These are phyloP conservation scores for Oncorhynchus nerka DNA, from an alignment of 2,113 vertebrate genomes.

Conservation along the genomic window DNA sequence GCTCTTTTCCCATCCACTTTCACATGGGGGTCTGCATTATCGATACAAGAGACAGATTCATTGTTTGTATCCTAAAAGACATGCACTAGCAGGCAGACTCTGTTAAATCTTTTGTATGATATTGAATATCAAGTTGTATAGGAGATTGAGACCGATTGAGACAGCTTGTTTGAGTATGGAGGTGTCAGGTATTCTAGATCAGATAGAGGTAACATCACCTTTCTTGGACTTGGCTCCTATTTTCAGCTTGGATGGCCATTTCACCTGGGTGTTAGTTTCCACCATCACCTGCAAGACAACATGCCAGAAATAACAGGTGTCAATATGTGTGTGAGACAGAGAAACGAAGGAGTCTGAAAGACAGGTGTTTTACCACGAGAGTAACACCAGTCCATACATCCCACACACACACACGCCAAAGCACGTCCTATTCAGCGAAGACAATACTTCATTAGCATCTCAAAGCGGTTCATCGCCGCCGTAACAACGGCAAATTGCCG, in stretches of 20 bases:
- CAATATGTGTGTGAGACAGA: not conserved
- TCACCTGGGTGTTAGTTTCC: conserved; percentile 80
- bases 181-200: not conserved
- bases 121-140: too few species aligned
- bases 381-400: conserved; percentile 4
- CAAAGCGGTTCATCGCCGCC: conserved; percentile 48
- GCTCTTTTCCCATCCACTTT: conserved; percentile 75
- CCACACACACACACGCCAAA: conserved; percentile 7
- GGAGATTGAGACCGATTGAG: not conserved
- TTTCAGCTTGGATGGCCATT: conserved; percentile 82
- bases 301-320: conserved; percentile 19
- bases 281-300: conserved; percentile 72
- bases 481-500: conserved; percentile 43
- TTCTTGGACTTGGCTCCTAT: conserved; percentile 82
- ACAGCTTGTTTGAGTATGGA: too few species aligned
- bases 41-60: not conserved
- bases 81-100: too few species aligned
- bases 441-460: conserved; percentile 60
- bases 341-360: not conserved
- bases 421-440: conserved; percentile 11
- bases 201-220: conserved; percentile 57
- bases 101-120: too few species aligned
- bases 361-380: not conserved
- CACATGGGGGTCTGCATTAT: conserved; percentile 74
- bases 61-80: too few species aligned